Conservation (phyloP, 2,797 vertebrate species). For the Gallirallus australis region DNA sequence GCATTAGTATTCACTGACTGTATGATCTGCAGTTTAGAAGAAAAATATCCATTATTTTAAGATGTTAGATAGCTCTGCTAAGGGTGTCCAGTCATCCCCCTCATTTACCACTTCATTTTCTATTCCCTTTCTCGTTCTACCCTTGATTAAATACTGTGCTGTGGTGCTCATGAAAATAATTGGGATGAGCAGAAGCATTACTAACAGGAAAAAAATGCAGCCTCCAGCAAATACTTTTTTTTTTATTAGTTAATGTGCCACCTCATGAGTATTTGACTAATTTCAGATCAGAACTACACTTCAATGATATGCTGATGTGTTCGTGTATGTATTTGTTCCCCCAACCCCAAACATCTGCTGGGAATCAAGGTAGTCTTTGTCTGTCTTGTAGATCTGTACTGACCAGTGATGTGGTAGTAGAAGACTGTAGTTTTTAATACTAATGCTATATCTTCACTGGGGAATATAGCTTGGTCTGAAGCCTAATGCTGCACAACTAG, state of each 20-base stretch:
- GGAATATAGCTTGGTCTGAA: background rate
- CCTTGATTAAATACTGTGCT: constrained; percentile 67
- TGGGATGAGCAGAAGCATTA: constrained; percentile 71
- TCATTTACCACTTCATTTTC: constrained; percentile 64
- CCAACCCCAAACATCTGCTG: background rate
- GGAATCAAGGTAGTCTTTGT: background rate
- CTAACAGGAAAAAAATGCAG: constrained; percentile 72
- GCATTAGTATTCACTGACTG: constrained; percentile 15
- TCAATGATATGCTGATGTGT: constrained; percentile 55
- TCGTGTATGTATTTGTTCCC: background rate
- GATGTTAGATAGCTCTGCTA: constrained; percentile 29
- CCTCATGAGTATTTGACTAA: constrained; percentile 63
- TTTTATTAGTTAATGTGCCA: constrained; percentile 69
- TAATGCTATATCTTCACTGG: background rate
- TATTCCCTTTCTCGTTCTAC: constrained; percentile 66
- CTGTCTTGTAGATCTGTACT: background rate
- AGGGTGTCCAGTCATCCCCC: background rate
- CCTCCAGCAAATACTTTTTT: constrained; percentile 68
- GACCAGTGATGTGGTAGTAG: background rate
- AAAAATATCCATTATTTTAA: constrained; percentile 42
- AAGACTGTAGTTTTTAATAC: background rate
- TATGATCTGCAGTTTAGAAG: background rate
- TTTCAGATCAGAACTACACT: constrained; percentile 60
- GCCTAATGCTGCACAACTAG: background rate
- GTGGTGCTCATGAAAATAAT: constrained; percentile 68